Conservation (phyloP, 2,888 invertebrate species). For the Calameuta idolon region DNA sequence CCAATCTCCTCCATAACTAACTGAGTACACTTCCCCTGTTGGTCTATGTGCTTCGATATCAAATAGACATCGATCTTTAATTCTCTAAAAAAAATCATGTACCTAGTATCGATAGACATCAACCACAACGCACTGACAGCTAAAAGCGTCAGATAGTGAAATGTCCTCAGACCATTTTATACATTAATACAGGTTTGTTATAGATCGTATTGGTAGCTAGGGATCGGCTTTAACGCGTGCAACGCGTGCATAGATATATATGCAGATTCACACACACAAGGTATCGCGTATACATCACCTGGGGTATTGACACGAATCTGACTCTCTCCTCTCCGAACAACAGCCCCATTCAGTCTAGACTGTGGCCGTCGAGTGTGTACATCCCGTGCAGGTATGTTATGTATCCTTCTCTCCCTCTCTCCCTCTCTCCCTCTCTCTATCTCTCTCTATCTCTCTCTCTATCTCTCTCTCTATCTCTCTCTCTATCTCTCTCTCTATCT, state of each 20-base stretch:
- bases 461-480: too few relatives aligned
- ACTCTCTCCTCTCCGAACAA: conserved; percentile 15
- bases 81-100: background rate
- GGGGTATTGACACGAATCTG: conserved; percentile 25
- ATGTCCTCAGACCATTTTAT: background rate
- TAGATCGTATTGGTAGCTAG: background rate
- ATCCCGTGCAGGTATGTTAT: conserved; percentile 9
- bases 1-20: background rate
- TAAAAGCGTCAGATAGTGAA: background rate
- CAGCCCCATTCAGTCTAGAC: conserved; percentile 27
- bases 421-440: too few relatives aligned
- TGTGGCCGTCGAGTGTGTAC: conserved; percentile 10
- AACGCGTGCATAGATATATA: background rate
- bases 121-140: background rate
- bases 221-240: background rate
- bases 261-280: background rate
- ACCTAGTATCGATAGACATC: background rate
- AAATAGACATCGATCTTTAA: background rate
- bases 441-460: too few relatives aligned
- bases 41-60: background rate
- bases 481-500: too few relatives aligned
- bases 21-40: background rate
- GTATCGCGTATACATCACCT: conserved; percentile 20
- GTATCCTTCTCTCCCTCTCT: background rate
- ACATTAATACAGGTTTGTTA: background rate